Evolutionary conservation across 2,113 vertebrate genomes (phyloP).

Genomic region (Patagioenas fasciata): DNA sequence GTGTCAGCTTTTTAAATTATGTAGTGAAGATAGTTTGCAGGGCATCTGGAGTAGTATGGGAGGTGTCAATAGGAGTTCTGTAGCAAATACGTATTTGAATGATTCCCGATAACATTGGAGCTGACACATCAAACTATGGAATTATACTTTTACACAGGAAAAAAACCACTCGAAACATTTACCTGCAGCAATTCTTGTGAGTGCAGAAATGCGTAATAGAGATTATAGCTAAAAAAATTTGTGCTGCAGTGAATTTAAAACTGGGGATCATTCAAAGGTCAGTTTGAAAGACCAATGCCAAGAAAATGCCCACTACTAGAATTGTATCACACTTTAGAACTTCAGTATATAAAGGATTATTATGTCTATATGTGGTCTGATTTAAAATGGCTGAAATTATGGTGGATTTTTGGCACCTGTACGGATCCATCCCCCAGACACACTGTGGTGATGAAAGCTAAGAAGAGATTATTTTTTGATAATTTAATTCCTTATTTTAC

Average conservation of each 20-base stretch:
- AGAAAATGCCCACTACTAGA: background rate
- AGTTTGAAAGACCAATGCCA: background rate
- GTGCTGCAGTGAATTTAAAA: background rate
- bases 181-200: background rate
- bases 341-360: rapidly evolving
- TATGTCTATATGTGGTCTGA: rapidly evolving
- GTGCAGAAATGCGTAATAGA: background rate
- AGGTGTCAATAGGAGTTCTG: background rate
- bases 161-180: background rate
- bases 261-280: background rate
- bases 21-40: background rate
- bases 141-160: background rate
- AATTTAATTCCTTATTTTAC: background rate
- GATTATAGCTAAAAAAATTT: background rate
- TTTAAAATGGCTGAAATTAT: background rate
- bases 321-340: background rate
- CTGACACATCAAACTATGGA: background rate
- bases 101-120: background rate
- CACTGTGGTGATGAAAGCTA: background rate
- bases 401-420: background rate
- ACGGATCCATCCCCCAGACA: background rate
- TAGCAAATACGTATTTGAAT: background rate
- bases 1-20: background rate
- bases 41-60: background rate
- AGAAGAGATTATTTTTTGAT: background rate